These are phyloP conservation scores for Pomatostomus ruficeps DNA, from an alignment of 2,113 vertebrate genomes.

Conservation along the genomic window DNA sequence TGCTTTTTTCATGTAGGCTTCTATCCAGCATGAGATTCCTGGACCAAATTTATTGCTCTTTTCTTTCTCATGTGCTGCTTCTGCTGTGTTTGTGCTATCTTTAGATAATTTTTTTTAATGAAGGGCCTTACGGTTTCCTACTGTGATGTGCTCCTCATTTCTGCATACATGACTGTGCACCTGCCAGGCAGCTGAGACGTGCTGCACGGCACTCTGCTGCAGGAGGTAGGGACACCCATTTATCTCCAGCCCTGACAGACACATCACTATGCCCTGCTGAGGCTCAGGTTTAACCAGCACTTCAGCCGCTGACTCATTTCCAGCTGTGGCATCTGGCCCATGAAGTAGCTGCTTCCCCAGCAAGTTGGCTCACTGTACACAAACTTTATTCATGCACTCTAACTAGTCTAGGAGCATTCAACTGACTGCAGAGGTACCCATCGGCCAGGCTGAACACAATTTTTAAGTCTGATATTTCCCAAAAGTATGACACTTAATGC, in stretches of 20 bases:
- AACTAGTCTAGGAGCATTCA: not conserved
- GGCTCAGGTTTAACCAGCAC: not conserved
- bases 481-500: not conserved
- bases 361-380: not conserved
- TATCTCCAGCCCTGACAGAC: not conserved
- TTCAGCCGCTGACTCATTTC: not conserved
- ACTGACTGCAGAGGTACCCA: not conserved
- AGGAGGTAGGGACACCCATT: not conserved
- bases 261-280: not conserved
- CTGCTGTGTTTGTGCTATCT: not conserved
- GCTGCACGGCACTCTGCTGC: not conserved
- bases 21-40: not conserved
- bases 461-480: not conserved
- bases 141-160: not conserved
- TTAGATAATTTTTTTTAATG: not conserved
- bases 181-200: not conserved
- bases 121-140: not conserved
- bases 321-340: not conserved
- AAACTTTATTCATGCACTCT: not conserved
- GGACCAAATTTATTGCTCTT: not conserved
- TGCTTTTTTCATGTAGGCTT: not conserved
- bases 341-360: not conserved
- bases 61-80: not conserved
- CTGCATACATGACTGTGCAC: not conserved
- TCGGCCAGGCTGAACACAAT: not conserved